phyloP scores from a whole-genome alignment of 1,140 invertebrate species.

The Drosophila sp. region DNA sequence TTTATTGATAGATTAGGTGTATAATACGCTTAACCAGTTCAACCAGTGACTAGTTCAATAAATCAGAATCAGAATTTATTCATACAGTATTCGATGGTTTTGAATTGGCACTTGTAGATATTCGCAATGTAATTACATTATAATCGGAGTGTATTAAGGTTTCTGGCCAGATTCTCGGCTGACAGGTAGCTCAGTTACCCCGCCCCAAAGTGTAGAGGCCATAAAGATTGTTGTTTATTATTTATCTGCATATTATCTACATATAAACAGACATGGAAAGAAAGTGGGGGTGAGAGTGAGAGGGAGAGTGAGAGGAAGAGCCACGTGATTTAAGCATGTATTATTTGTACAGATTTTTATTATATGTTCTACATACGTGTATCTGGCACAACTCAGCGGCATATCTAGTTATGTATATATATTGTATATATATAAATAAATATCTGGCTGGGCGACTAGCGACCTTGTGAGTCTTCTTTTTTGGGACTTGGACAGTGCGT shows the following conservation, averaged over 20 bases:
- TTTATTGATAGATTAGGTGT: background rate
- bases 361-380: constrained; percentile 37
- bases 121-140: background rate
- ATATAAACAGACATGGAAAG: background rate
- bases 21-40: background rate
- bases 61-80: too few species aligned
- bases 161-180: constrained; percentile 6
- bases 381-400: constrained; percentile 7
- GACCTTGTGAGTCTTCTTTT: constrained; percentile 18
- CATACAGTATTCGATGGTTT: constrained; percentile 5
- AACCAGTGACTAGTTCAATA: background rate
- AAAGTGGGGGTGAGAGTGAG: background rate
- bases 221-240: constrained; percentile 59
- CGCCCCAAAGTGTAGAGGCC: constrained; percentile 32
- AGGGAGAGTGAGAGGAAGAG: constrained; percentile 1
- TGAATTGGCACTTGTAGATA: too few species aligned
- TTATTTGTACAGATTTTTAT: constrained; percentile 59
- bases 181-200: constrained; percentile 26
- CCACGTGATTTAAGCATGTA: constrained; percentile 57
- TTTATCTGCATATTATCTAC: constrained; percentile 55
- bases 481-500: constrained; percentile 41
- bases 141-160: constrained; percentile 3
- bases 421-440: constrained; percentile 7
- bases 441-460: constrained; percentile 13
- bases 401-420: background rate